Evolutionary conservation across 2,797 vertebrate genomes (phyloP), one percentile per base, ranked within the genome.

Genomic region (Pangasius djambal): DNA sequence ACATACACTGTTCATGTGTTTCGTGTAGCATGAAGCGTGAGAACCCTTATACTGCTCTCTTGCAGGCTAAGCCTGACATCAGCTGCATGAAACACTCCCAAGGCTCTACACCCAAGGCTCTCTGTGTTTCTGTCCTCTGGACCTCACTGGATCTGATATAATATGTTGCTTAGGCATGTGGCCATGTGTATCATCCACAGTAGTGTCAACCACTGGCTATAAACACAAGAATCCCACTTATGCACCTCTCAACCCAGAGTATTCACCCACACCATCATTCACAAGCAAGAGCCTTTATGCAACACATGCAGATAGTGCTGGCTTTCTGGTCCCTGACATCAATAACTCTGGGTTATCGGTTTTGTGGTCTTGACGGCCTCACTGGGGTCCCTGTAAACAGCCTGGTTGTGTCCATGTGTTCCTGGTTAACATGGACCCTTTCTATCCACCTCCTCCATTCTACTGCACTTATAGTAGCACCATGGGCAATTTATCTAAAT

Each of bases 401-500:
- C 92, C 86, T 93, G 93, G 93, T 93, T 93, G 90, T 83, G 88
- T 89, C 55, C 52, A 87, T 86, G 91, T 90, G 95, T 93, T 93
- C 89, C 89, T 91, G 94, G 92, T 93, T 93, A 94, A 92, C 92
- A 94, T 87, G 69, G 86, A 89, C 88, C 91, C 75, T 82, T 86
- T 88, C 90, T 91, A 89, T 87, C 92, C 82, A 87, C 89, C 92
- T 82, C 81, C 95, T 96, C 95, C 92, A 89, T 88, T 89, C 88
- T 93, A 88, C 84, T 84, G 84, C 88, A 92, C 95, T 91, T 95
- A 95, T 94, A 94, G 94, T 92, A 92, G 92, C 91, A 95, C 95
- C 91, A 67, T 9, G 92, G 94, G 96, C 96, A 97, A 98, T 99
- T 98, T 97, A 97, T 98, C 98, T 98, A 97, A 97, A 97, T 98